These are phyloP conservation scores for Enteromius paludinosus DNA, from an alignment of 2,797 vertebrate genomes.

Conservation along the genomic window DNA sequence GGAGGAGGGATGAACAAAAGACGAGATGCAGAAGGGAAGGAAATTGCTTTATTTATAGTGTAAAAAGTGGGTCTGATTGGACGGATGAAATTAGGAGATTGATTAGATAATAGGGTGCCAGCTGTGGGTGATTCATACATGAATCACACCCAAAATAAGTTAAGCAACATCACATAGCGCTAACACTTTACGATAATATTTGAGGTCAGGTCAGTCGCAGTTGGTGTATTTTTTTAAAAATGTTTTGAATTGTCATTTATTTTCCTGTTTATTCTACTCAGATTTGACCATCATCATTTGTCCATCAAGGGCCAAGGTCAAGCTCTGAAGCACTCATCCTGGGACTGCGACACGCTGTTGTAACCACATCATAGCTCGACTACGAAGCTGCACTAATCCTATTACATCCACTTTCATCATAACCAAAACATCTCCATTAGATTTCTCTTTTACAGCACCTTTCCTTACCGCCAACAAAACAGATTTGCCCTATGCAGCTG, in stretches of 20 bases:
- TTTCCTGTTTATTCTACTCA: neutral
- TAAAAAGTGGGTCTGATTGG: no score
- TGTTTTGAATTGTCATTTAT: slow-evolving; percentile 15
- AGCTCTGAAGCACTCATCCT: slow-evolving; percentile 9
- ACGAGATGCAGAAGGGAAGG: no score
- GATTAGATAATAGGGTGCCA: no score
- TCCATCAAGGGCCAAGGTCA: slow-evolving; percentile 9
- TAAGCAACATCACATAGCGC: no score
- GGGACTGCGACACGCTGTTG: slow-evolving; percentile 57
- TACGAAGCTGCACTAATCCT: slow-evolving; percentile 72
- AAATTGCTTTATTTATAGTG: no score
- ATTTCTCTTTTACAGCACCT: slow-evolving; percentile 66
- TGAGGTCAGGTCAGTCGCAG: neutral
- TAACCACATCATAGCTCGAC: slow-evolving; percentile 61
- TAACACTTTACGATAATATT: no score
- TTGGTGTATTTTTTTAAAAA: neutral
- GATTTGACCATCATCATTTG: slow-evolving; percentile 23
- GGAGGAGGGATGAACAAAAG: no score
- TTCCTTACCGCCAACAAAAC: slow-evolving; percentile 63
- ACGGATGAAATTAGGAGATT: no score
- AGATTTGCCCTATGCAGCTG: slow-evolving; percentile 11
- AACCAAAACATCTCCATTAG: slow-evolving; percentile 72
- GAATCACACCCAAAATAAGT: no score
- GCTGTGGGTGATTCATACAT: no score
- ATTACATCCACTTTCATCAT: slow-evolving; percentile 79